Base-by-base conservation (phyloP, 2,888 invertebrate species). In the Chirona hameri region DNA sequence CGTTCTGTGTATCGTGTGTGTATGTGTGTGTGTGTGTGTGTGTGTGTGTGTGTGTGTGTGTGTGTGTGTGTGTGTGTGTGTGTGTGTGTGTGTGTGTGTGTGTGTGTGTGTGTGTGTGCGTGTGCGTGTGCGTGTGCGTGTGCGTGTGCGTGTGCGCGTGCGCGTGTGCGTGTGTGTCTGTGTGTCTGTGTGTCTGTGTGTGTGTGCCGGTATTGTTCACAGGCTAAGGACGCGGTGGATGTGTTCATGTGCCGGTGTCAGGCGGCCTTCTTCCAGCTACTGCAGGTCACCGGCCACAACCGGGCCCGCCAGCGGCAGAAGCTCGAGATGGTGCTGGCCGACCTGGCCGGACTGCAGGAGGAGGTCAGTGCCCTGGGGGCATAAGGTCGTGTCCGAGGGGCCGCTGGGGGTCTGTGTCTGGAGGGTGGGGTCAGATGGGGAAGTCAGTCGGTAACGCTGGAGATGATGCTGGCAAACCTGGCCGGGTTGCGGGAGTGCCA, bases 251-350 rank as follows among this genome's bases (percentile, higher is more conserved):
- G 91, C 21, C 94, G 95, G 84, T 96, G 97, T 87, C 93, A 94
- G 84, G 92, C 94, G 69, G 94, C 97, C 10, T 95, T 98, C 87
- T 93, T 94, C 18, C 93, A 93, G 86, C 90, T 98, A 83, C 90
- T 98, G 83, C 95, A 95, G 86, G 92, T 96, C 83, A 95, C 95
- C 87, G 98, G 99, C 0, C 97, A 97, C 88, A 99, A 99, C 89
- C 91, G 97, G 85, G 98, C 99, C 9, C 90, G 99, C 57, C 98
- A 98, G 88, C 91, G 98, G 83, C 98, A 99, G 88, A 97, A 97
- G 89, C 90, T 98, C 83, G 96, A 95, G 0, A 91, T 95, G 86
- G 89, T 97, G 82, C 90, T 99, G 79, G 96, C 96, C 87, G 98
- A 98, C 86, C 94, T 99, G 87, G 94, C 95, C 1, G 91, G 92